Conservation (phyloP, 35 echinoderm and acorn worm genomes). For the Anneissia japonica region DNA sequence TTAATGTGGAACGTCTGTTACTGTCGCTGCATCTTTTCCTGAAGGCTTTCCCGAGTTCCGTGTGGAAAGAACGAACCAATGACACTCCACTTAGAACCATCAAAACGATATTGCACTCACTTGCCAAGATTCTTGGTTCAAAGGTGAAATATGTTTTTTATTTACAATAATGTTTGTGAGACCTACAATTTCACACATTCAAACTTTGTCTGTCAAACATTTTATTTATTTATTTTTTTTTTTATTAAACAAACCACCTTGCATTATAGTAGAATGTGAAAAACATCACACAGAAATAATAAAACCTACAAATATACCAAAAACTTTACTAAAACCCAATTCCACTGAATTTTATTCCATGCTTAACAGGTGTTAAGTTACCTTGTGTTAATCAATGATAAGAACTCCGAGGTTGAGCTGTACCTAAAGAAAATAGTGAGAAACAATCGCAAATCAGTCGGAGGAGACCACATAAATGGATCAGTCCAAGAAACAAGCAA, state of each 20-base stretch:
- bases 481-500: conserved; percentile 45
- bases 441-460: conserved; percentile 46
- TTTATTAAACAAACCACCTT: too few relatives aligned
- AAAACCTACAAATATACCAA: too few relatives aligned
- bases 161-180: neutral
- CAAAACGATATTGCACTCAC: conserved; percentile 93
- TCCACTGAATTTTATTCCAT: neutral
- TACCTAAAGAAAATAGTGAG: conserved; percentile 80
- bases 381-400: conserved; percentile 60
- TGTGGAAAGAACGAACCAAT: conserved; percentile 66
- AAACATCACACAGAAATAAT: too few relatives aligned
- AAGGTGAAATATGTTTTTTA: conserved; percentile 45
- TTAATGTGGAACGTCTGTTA: conserved; percentile 69
- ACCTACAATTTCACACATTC: too few relatives aligned
- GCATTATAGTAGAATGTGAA: too few relatives aligned
- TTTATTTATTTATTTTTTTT: too few relatives aligned
- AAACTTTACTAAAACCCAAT: too few relatives aligned
- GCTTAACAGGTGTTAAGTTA: conserved; percentile 64
- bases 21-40: conserved; percentile 82
- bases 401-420: conserved; percentile 76
- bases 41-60: conserved; percentile 77
- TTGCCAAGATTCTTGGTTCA: conserved; percentile 87
- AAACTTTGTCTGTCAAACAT: too few relatives aligned
- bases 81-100: conserved; percentile 89
- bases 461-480: conserved; percentile 62